These are phyloP conservation scores for Agonopterix arenella DNA, from an alignment of 2,888 invertebrate genomes.

Conservation along the genomic window DNA sequence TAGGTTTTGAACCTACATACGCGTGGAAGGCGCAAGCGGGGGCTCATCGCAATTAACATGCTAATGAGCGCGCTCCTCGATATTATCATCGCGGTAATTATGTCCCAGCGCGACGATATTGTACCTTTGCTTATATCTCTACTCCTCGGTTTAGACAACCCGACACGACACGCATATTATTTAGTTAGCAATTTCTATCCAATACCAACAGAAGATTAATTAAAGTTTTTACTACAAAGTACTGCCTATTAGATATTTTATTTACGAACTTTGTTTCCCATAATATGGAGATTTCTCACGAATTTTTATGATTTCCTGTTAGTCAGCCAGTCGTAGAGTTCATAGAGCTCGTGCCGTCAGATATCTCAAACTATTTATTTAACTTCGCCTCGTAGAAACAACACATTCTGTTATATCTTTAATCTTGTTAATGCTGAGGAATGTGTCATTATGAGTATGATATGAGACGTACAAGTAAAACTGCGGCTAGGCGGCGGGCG, in stretches of 20 bases:
- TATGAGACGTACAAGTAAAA: slow-evolving; percentile 29
- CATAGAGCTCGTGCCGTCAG: slow-evolving; percentile 49
- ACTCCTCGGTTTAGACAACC: slow-evolving; percentile 42
- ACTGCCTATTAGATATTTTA: slow-evolving; percentile 2
- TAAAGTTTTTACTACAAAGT: slow-evolving; percentile 1
- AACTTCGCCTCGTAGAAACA: slow-evolving; percentile 46
- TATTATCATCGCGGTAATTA: slow-evolving; percentile 70
- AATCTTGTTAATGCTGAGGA: slow-evolving; percentile 53
- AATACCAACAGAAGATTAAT: not conserved
- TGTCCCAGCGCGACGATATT: slow-evolving; percentile 60
- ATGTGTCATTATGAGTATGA: slow-evolving; percentile 55
- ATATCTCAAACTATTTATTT: slow-evolving; percentile 64
- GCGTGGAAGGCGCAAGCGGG: slow-evolving; percentile 1
- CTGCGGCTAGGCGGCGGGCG: slow-evolving; percentile 25
- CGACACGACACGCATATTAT: slow-evolving; percentile 23
- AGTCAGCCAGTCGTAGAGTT: slow-evolving; percentile 38
- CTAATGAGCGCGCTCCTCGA: slow-evolving; percentile 67
- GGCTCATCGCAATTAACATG: slow-evolving; percentile 60
- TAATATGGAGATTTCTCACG: slow-evolving; percentile 55
- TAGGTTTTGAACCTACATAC: not conserved
- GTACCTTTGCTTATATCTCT: slow-evolving; percentile 51
- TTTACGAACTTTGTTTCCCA: slow-evolving; percentile 1
- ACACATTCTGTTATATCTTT: slow-evolving; percentile 49
- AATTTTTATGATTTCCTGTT: slow-evolving; percentile 73
- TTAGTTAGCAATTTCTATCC: slow-evolving; percentile 8